A percentile compares a stretch with the other conserved stretches of the same genome.
These are phyloP conservation scores for Zoanthus solanderi DNA, from an alignment of 92 coral and sea anemone genomes.

Conservation along the genomic window DNA sequence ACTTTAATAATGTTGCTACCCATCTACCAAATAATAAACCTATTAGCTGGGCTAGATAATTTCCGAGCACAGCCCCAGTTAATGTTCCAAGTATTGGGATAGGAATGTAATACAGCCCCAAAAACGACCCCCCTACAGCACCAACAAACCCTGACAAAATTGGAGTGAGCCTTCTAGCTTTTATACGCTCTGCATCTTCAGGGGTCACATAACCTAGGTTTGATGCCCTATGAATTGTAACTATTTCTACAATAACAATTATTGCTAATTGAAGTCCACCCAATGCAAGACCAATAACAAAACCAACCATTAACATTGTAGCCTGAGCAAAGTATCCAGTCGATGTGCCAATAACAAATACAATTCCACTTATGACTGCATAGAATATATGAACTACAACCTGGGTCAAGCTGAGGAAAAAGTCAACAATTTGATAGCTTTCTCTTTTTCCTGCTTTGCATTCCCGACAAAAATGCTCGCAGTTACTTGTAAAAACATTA, in stretches of 20 bases:
- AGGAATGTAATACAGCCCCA: constrained; percentile 73
- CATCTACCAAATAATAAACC: constrained; percentile 87
- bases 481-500: constrained; percentile 85
- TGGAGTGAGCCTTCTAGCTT: constrained; percentile 87
- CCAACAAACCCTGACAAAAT: constrained; percentile 83
- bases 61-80: constrained; percentile 72
- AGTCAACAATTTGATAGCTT: constrained; percentile 80
- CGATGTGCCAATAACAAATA: constrained; percentile 68
- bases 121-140: constrained; percentile 73
- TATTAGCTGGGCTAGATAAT: constrained; percentile 72
- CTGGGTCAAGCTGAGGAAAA: constrained; percentile 68
- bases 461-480: constrained; percentile 90
- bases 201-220: constrained; percentile 82
- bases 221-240: constrained; percentile 74
- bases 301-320: constrained; percentile 65
- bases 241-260: constrained; percentile 66
- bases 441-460: constrained; percentile 83
- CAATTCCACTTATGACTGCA: constrained; percentile 67
- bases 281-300: constrained; percentile 55
- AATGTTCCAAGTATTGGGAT: constrained; percentile 74
- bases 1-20: constrained; percentile 72
- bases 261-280: constrained; percentile 76
- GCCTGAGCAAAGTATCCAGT: constrained; percentile 87
- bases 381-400: constrained; percentile 64
- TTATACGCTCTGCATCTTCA: constrained; percentile 86